Percentiles rank a stretch among this genome's conserved stretches.
Evolutionary conservation across 2,797 vertebrate genomes (phyloP).

Genomic region (Malacoctenus gilli): DNA sequence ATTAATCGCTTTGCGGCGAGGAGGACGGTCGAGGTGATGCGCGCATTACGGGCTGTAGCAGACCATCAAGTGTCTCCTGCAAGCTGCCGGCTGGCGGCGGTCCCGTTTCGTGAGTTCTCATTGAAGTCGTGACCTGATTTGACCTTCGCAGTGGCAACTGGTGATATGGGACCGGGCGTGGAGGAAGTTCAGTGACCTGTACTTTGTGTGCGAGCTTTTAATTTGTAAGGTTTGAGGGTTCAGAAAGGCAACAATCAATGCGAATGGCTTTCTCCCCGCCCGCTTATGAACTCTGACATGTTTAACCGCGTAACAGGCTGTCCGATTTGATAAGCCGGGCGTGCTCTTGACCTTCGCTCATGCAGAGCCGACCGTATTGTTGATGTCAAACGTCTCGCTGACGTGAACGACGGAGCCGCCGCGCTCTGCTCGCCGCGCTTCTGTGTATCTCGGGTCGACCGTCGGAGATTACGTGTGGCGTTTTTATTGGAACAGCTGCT

Average conservation of each 20-base stretch:
- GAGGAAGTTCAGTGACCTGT: too few species aligned
- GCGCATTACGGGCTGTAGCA: not conserved
- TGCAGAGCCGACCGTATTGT: conserved; percentile 2
- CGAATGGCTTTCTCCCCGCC: too few species aligned
- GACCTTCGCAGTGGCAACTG: too few species aligned
- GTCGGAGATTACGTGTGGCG: not conserved
- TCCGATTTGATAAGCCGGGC: conserved; percentile 25
- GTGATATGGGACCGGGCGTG: too few species aligned
- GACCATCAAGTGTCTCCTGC: not conserved
- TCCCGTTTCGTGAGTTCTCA: not conserved
- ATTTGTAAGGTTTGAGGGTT: too few species aligned
- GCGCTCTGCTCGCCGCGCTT: too few species aligned
- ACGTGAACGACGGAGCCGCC: conserved; percentile 29
- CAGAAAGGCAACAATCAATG: too few species aligned
- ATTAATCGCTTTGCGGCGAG: too few species aligned
- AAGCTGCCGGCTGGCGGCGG: too few species aligned
- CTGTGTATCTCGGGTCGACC: too few species aligned
- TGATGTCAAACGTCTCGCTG: conserved; percentile 31
- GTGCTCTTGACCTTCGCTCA: not conserved
- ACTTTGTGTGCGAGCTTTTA: too few species aligned
- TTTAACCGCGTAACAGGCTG: not conserved
- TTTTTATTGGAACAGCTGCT: conserved; percentile 5
- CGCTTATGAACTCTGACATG: too few species aligned
- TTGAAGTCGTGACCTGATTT: not conserved
- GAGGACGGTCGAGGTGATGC: not conserved